phyloP scores from a whole-genome alignment of 2,888 invertebrate species.

The Eupithecia inturbata region DNA sequence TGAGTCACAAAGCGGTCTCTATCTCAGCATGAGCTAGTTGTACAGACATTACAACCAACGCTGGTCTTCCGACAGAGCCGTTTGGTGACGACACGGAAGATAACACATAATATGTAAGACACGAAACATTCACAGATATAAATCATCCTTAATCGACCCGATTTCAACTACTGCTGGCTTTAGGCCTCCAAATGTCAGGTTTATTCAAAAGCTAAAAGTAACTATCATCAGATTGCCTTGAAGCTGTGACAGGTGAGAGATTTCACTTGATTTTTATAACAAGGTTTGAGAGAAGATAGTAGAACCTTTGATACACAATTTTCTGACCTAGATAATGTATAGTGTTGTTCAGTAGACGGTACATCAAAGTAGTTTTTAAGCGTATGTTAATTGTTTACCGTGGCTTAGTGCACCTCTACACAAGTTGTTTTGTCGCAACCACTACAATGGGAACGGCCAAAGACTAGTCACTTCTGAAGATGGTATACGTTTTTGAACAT shows the following conservation, averaged over 20 bases:
- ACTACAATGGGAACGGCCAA: constrained; percentile 54
- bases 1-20: too few species aligned
- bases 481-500: background rate
- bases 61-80: too few species aligned
- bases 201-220: too few species aligned
- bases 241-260: background rate
- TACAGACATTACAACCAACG: too few species aligned
- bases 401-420: constrained; percentile 74
- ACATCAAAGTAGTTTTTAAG: constrained; percentile 64
- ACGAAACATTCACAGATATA: too few species aligned
- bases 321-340: constrained; percentile 3
- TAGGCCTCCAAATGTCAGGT: too few species aligned
- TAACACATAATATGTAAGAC: too few species aligned
- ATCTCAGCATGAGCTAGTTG: too few species aligned
- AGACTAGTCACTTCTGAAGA: constrained; percentile 48
- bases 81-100: too few species aligned
- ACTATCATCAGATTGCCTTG: too few species aligned
- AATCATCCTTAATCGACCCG: too few species aligned
- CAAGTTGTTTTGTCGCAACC: constrained; percentile 63
- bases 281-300: background rate
- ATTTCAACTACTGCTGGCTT: too few species aligned
- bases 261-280: background rate
- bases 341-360: constrained; percentile 48
- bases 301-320: constrained; percentile 8
- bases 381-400: constrained; percentile 81